Evolutionary conservation across 2,797 vertebrate species (phyloP), one percentile per base, ranked within the genome.

Genomic region (Takifugu rubripes): DNA sequence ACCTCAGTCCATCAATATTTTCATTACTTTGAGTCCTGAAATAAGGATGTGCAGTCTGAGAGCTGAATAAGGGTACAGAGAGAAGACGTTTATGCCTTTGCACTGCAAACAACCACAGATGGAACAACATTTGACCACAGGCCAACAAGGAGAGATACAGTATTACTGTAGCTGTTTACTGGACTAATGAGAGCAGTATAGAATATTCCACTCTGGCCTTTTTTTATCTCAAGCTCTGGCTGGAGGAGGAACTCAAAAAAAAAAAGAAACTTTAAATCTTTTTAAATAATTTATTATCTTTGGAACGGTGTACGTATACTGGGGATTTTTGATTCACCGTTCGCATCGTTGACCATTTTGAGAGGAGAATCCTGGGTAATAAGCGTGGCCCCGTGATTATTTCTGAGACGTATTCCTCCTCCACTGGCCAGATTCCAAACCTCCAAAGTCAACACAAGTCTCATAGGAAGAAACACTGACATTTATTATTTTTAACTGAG

Each of bases 21-120:
- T 89, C 80, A 84, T 74, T 85, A 67, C 74, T 77, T 77, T 80
- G 61, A 59, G 81, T 44, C 70, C 83, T 66, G 81, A 82, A 90
- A 86, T 84, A 90, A 90, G 84, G 83, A 88, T 88, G 85, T 87
- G 82, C 87, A 91, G 87, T 91, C 81, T 86, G 81, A 52, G 82
- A 78, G 72, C 80, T 91, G 88, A 90, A 91, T 87, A 82, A 65
- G 66, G 69, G 82, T 82, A 87, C 81, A 91, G 88, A 90, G 78
- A 79, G 82, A 84, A 82, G 86, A 90, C 87, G 49, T 90, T 88
- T 87, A 89, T 83, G 87, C 87, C 77, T 84, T 74, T 66, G 72
- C 78, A 87, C 77, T 46, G 91, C 84, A 91, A 92, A 92, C 89
- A 91, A 90, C 90, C 92, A 89, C 91, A 88, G 82, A 85, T 82